A percentile compares a stretch with the other conserved stretches of the same genome.
Evolutionary conservation across 2,797 vertebrate species (phyloP).

Genomic region (Sebastes diaconus): DNA sequence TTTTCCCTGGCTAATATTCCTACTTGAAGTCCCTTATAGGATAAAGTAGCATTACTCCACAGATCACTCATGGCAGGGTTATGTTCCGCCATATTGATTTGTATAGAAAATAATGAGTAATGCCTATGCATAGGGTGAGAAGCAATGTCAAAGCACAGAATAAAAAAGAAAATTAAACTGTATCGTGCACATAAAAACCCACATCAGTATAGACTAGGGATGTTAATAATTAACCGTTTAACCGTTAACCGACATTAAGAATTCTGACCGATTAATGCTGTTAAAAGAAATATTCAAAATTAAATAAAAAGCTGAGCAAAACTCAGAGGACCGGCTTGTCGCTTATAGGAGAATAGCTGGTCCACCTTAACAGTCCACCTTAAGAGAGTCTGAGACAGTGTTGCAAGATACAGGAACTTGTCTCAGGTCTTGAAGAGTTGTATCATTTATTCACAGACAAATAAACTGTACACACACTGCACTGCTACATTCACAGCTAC

Average conservation of each 20-base stretch:
- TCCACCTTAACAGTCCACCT: too few relatives aligned
- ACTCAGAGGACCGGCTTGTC: too few relatives aligned
- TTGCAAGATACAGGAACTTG: background rate
- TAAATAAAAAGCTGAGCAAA: too few relatives aligned
- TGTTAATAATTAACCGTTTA: too few relatives aligned
- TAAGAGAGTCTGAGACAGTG: too few relatives aligned
- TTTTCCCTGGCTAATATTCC: conserved; percentile 43
- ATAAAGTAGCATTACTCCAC: conserved; percentile 56
- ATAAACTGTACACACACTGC: background rate
- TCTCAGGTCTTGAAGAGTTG: background rate
- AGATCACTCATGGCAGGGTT: conserved; percentile 54
- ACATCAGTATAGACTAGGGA: background rate
- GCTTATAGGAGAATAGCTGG: too few relatives aligned
- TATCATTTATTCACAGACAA: background rate
- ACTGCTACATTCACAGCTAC: background rate
- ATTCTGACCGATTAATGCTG: too few relatives aligned
- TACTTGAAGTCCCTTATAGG: conserved; percentile 38
- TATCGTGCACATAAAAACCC: background rate
- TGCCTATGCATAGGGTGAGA: conserved; percentile 40
- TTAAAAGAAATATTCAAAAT: too few relatives aligned
- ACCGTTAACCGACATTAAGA: too few relatives aligned
- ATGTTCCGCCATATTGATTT: conserved; percentile 54
- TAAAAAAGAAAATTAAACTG: conserved; percentile 7
- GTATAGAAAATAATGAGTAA: conserved; percentile 64
- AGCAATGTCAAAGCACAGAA: conserved; percentile 3